phyloP scores from a whole-genome alignment of 2,113 vertebrate species.

The Aphyosemion australe region DNA sequence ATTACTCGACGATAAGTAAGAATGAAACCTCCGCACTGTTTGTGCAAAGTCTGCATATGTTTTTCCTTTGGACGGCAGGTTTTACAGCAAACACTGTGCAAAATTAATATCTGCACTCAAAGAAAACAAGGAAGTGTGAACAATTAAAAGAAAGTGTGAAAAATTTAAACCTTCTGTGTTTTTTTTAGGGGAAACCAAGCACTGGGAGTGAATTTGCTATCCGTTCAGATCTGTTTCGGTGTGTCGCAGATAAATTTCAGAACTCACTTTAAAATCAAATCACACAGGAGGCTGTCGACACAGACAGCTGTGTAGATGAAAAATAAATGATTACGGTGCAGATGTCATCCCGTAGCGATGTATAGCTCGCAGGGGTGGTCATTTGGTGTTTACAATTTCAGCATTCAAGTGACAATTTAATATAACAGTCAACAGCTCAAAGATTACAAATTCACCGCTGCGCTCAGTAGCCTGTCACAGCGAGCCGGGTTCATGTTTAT shows the following conservation, averaged over 20 bases:
- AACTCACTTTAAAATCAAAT: constrained; percentile 27
- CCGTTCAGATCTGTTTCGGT: constrained; percentile 6
- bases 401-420: constrained; percentile 42
- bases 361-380: constrained; percentile 20
- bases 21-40: background rate
- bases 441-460: constrained; percentile 44
- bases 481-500: constrained; percentile 29
- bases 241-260: constrained; percentile 4
- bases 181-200: background rate
- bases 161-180: background rate
- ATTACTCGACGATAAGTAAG: background rate
- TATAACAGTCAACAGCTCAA: constrained; percentile 18
- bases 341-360: constrained; percentile 8
- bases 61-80: constrained; percentile 2
- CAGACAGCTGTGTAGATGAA: constrained; percentile 17
- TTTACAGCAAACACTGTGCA: background rate
- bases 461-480: constrained; percentile 36
- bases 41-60: background rate
- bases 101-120: constrained; percentile 9
- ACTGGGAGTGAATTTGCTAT: constrained; percentile 17
- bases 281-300: constrained; percentile 2
- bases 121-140: constrained; percentile 22
- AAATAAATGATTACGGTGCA: constrained; percentile 39
- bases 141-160: constrained; percentile 1
- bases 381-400: constrained; percentile 33